These are phyloP conservation scores for Caretta caretta DNA, from an alignment of 2,113 vertebrate genomes.

Conservation along the genomic window DNA sequence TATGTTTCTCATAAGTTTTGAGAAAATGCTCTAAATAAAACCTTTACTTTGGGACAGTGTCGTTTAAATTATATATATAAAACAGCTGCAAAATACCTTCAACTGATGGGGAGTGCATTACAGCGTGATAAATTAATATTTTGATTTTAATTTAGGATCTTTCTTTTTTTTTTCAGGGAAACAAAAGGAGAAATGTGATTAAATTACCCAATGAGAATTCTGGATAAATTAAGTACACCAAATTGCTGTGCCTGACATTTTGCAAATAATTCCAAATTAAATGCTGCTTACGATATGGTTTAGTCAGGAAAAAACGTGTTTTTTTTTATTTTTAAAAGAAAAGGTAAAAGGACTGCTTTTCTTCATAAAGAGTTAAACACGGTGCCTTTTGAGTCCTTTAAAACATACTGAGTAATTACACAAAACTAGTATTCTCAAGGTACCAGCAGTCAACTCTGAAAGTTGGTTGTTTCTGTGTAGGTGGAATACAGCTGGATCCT, in stretches of 20 bases:
- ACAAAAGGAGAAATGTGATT: constrained; percentile 58
- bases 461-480: background rate
- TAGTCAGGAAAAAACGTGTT: background rate
- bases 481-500: background rate
- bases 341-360: background rate
- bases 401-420: background rate
- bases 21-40: constrained; percentile 31
- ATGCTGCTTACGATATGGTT: background rate
- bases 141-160: constrained; percentile 73
- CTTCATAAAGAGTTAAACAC: background rate
- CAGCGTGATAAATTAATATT: constrained; percentile 27
- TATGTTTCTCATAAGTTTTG: constrained; percentile 17
- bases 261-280: constrained; percentile 42
- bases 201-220: constrained; percentile 57
- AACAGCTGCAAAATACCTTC: constrained; percentile 49
- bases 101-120: constrained; percentile 44
- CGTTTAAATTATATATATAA: constrained; percentile 45
- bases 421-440: background rate
- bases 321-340: background rate
- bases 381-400: background rate
- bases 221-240: constrained; percentile 62
- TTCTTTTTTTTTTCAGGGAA: constrained; percentile 50
- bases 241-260: constrained; percentile 51
- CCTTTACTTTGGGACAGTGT: constrained; percentile 24
- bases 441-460: background rate